Evolutionary conservation across 2,113 vertebrate species (phyloP).

Genomic region (Hypocryptadius cinnamomeus): DNA sequence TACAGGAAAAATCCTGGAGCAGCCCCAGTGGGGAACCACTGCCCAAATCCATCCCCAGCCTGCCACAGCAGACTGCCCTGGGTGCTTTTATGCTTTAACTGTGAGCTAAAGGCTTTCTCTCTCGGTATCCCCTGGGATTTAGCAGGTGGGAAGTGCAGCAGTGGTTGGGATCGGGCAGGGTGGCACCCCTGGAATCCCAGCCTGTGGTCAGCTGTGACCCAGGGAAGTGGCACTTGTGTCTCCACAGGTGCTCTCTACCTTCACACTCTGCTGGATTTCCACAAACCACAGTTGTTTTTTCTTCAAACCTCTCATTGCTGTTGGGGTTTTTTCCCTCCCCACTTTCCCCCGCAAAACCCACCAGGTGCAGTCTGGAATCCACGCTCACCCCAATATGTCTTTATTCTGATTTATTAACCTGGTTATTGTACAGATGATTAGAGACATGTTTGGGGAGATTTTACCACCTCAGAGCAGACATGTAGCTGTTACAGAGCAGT

Average conservation of each 20-base stretch:
- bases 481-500: constrained; percentile 37
- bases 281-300: background rate
- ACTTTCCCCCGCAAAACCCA: background rate
- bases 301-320: background rate
- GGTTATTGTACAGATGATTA: constrained; percentile 42
- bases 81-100: fast-evolving
- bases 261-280: fast-evolving
- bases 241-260: fast-evolving
- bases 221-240: background rate
- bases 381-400: background rate
- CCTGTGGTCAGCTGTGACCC: background rate
- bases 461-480: constrained; percentile 23
- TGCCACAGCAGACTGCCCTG: fast-evolving
- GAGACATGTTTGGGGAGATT: constrained; percentile 41
- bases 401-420: constrained; percentile 40
- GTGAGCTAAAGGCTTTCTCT: background rate
- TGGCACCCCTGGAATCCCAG: background rate
- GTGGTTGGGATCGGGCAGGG: background rate
- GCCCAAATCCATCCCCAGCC: background rate
- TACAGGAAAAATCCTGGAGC: background rate
- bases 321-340: background rate
- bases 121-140: fast-evolving
- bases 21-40: background rate
- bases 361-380: constrained; percentile 19
- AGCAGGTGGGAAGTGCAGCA: background rate